Evolutionary conservation across 2,888 invertebrate species (phyloP), one percentile per base, ranked within the genome.

Genomic region (Harpagoxenus sublaevis): DNA sequence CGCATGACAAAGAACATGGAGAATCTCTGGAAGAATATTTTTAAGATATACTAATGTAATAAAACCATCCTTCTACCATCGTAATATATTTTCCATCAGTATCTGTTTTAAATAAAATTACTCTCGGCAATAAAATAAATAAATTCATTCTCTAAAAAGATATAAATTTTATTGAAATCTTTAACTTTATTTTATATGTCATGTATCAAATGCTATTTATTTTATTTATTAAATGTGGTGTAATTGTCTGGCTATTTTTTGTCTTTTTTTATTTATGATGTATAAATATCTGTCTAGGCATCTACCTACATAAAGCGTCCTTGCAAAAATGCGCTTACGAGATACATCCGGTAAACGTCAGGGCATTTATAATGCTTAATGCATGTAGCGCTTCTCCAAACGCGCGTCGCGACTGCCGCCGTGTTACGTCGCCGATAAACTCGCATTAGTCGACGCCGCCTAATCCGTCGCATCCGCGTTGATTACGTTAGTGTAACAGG

Each of bases 391-490:
- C 6, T 45, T 73, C 60, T 71, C 12, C 12, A n/a, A 57, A 23
- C 23, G 51, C 23, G 51, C 10, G 35, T 23, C 23, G 18, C 1
- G 23, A 23, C 23, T 39, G 35, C 57, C 4, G 23, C 45, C n/a
- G 28, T 23, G 12, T 66, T 48, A 28, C 8, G 12, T 78, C 35
- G 28, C 42, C 77, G 68, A 78, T 78, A 57, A 68, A 68, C 68
- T 78, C 57, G 78, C 55, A 68, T 78, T 78, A 78, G 45, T 57
- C 68, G 31, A 12, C 65, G 53, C n/a, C 70, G 12, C 28, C 48
- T 81, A 73, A 81, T 81, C 73, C 51, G 39, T 18, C 39, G 68
- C 31, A 68, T 35, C 31, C 55, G 31, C 48, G 70, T 39, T 73
- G 73, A 81, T 62, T 51, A 48, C 48, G 23, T 60, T 60, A 70